Evolutionary conservation across 1,140 invertebrate species (phyloP).

Genomic region (Drosophila sturtevanti): DNA sequence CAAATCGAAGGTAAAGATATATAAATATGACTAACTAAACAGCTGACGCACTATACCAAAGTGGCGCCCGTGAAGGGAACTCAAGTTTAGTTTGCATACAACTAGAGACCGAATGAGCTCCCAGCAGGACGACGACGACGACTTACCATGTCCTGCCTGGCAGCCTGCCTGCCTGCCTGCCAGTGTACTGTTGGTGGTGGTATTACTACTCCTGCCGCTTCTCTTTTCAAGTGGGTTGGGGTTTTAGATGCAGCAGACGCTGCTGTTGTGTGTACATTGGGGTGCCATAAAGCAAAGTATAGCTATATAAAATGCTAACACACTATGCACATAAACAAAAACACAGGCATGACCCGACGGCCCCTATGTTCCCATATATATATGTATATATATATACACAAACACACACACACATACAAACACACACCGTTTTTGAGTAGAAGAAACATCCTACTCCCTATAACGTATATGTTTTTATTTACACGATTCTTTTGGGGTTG

Average conservation of each 20-base stretch:
- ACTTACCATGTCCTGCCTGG: neutral
- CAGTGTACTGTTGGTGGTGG: too few species aligned
- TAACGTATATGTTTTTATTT: conserved; percentile 66
- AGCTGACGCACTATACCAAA: conserved; percentile 8
- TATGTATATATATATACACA: neutral
- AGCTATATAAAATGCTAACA: conserved; percentile 74
- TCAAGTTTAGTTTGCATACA: conserved; percentile 18
- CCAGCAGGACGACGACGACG: conserved; percentile 6
- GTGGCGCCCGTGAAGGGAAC: conserved; percentile 10
- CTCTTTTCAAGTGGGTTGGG: conserved; percentile 13
- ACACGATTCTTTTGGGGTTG: conserved; percentile 68
- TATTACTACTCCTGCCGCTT: neutral
- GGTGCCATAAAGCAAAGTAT: conserved; percentile 79
- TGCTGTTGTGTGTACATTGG: conserved; percentile 56
- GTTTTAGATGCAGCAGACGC: conserved; percentile 50
- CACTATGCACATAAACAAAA: conserved; percentile 72
- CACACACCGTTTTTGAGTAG: conserved; percentile 27
- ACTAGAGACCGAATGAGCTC: conserved; percentile 9
- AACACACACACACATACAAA: neutral
- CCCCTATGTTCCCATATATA: neutral
- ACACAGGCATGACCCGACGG: conserved; percentile 35
- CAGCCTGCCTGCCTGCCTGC: too few species aligned
- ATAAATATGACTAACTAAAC: conserved; percentile 4
- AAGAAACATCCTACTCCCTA: conserved; percentile 15
- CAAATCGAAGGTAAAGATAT: conserved; percentile 48